A percentile compares a stretch with the other conserved stretches of the same genome.
Conservation (phyloP, 1,140 invertebrate genomes). For the Leptestheria dahalacensis region DNA sequence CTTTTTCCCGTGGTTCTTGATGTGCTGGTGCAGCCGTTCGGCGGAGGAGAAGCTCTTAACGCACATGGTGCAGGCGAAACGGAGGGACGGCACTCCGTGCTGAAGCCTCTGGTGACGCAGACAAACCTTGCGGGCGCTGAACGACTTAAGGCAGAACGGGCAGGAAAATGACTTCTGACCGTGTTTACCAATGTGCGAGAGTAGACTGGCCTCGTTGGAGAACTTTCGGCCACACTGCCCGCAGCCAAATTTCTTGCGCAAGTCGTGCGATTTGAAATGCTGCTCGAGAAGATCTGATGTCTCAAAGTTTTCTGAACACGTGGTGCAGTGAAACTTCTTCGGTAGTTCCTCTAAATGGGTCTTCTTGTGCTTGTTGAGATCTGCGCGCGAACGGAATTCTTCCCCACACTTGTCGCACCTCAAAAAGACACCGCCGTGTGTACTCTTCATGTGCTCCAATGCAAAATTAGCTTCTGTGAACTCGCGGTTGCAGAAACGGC, state of each 20-base stretch:
- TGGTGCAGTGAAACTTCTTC: neutral
- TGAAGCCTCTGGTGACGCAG: neutral
- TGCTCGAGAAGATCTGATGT: neutral
- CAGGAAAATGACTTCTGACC: neutral
- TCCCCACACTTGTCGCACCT: conserved; percentile 10
- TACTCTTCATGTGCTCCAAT: neutral
- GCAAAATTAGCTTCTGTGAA: neutral
- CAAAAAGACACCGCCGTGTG: neutral
- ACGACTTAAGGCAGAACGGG: neutral
- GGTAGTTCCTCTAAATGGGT: neutral
- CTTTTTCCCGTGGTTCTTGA: neutral
- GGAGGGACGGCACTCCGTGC: neutral
- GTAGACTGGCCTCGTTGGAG: neutral
- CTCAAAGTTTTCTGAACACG: conserved; percentile 2
- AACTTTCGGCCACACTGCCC: conserved; percentile 4
- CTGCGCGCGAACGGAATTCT: conserved; percentile 1
- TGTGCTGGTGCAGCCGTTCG: neutral
- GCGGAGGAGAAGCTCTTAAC: neutral
- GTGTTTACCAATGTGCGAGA: neutral
- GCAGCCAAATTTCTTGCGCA: conserved; percentile 8
- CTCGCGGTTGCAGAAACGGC: conserved; percentile 3
- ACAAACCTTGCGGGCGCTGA: neutral
- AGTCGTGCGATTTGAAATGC: neutral
- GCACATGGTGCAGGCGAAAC: neutral
- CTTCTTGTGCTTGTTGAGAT: neutral